A percentile compares a stretch with the other conserved stretches of the same genome.
These are phyloP conservation scores for Zaprionus kolodkinae DNA, from an alignment of 1,140 invertebrate genomes.

Conservation along the genomic window DNA sequence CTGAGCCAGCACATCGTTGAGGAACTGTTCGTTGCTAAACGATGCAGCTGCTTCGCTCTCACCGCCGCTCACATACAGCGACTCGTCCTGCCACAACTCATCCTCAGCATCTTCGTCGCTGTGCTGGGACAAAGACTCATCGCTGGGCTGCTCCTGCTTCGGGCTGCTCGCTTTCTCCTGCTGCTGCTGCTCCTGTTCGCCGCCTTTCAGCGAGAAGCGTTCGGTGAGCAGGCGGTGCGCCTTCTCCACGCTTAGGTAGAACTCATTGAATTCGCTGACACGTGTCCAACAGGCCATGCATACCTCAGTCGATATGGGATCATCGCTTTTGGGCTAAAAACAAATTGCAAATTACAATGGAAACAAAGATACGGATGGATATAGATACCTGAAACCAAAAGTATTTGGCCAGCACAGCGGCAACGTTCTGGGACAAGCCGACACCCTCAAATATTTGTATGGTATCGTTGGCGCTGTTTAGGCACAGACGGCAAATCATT, in stretches of 20 bases:
- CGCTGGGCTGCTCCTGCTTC: conserved; percentile 2
- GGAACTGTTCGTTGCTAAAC: conserved; percentile 70
- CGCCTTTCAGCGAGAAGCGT: conserved; percentile 59
- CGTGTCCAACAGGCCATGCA: conserved; percentile 63
- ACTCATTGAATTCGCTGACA: conserved; percentile 65
- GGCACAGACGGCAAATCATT: conserved; percentile 82
- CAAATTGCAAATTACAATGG: background rate
- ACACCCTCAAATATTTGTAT: conserved; percentile 66
- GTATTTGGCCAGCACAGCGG: conserved; percentile 58
- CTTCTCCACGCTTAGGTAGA: conserved; percentile 65
- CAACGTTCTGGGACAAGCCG: conserved; percentile 61
- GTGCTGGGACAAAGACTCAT: conserved; percentile 23
- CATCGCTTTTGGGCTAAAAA: conserved; percentile 66
- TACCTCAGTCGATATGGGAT: conserved; percentile 72
- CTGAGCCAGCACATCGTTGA: conserved; percentile 54
- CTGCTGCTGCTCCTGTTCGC: too few species aligned
- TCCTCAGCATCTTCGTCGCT: conserved; percentile 11
- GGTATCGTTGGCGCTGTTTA: conserved; percentile 62
- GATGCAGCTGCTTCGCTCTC: conserved; percentile 37
- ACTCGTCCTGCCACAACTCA: conserved; percentile 22
- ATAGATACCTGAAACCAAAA: conserved; percentile 71
- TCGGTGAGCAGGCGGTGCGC: conserved; percentile 73
- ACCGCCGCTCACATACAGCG: conserved; percentile 10
- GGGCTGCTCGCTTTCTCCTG: conserved; percentile 13
- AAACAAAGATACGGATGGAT: background rate